These are phyloP conservation scores for Norana najaformis DNA, from an alignment of 2,888 invertebrate genomes.

Conservation along the genomic window DNA sequence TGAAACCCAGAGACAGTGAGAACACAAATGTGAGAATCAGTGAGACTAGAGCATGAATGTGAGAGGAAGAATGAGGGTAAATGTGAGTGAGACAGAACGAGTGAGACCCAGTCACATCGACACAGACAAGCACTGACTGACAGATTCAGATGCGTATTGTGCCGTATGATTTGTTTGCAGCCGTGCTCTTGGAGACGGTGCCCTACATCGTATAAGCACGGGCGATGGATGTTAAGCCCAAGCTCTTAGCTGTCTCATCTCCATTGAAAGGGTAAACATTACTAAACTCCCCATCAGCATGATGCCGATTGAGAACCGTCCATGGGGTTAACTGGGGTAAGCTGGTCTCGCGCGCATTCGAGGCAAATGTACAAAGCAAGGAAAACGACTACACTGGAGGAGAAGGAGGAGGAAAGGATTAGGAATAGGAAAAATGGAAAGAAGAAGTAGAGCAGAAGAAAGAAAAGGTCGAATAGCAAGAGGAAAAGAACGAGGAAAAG, in stretches of 20 bases:
- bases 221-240: background rate
- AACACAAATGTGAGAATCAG: background rate
- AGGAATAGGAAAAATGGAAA: background rate
- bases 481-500: background rate
- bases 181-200: background rate
- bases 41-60: background rate
- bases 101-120: background rate
- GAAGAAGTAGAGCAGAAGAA: no score
- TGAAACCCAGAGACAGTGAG: background rate
- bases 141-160: no score
- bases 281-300: background rate
- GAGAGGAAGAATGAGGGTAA: background rate
- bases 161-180: background rate
- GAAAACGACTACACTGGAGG: background rate
- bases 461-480: background rate
- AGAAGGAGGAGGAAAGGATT: background rate
- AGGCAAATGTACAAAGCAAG: no score
- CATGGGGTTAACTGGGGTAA: background rate
- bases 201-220: background rate
- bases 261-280: background rate
- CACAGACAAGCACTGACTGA: no score
- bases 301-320: background rate
- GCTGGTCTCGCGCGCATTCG: background rate
- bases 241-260: background rate
- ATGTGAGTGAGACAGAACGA: background rate